These are phyloP conservation scores for Meghimatium bilineatum DNA, from an alignment of 2,888 invertebrate genomes.

Conservation along the genomic window DNA sequence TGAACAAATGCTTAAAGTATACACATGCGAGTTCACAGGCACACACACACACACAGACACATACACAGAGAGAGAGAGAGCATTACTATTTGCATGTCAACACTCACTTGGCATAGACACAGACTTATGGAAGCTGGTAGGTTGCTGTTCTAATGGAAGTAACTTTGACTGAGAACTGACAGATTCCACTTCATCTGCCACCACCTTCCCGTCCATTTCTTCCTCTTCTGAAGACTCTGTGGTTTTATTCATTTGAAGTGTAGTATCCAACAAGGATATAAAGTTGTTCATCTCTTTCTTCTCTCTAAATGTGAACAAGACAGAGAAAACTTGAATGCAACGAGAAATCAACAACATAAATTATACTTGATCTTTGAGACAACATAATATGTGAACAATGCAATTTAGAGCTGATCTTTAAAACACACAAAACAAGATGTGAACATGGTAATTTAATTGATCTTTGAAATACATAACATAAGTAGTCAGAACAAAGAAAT, in stretches of 20 bases:
- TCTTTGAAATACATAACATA: no score
- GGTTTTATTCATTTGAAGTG: constrained; percentile 68
- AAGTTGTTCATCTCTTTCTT: constrained; percentile 76
- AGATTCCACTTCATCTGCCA: constrained; percentile 3
- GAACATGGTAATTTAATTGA: no score
- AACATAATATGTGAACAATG: not conserved
- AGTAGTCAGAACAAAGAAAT: no score
- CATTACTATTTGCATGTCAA: not conserved
- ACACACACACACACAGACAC: no score
- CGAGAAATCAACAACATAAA: no score
- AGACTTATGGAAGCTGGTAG: constrained; percentile 59
- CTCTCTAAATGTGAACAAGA: constrained; percentile 58
- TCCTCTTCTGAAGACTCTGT: constrained; percentile 66
- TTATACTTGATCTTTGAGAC: no score
- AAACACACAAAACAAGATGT: no score
- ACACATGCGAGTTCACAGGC: no score
- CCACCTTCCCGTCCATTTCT: constrained; percentile 11
- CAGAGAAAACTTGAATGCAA: not conserved
- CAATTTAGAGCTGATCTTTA: no score
- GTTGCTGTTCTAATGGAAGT: constrained; percentile 2
- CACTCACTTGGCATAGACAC: constrained; percentile 67
- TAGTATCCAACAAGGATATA: constrained; percentile 72
- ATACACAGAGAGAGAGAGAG: no score
- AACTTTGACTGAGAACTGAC: not conserved
- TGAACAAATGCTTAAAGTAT: no score